Evolutionary conservation across 2,797 vertebrate genomes (phyloP).

Genomic region (Sphaeramia orbicularis): DNA sequence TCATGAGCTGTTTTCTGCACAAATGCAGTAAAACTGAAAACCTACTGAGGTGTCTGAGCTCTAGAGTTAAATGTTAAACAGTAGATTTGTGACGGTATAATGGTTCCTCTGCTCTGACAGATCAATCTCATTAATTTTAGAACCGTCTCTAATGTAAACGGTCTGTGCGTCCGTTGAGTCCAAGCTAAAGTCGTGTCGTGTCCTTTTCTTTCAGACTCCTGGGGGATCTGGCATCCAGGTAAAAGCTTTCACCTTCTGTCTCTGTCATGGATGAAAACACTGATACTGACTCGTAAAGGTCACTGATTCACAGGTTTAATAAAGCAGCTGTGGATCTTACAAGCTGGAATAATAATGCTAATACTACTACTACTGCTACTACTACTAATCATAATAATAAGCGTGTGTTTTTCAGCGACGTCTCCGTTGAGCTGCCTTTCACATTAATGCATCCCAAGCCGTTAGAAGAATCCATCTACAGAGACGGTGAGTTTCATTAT

Average conservation of each 20-base stretch:
- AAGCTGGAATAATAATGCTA: background rate
- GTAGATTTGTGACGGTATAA: no score
- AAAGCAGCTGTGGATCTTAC: background rate
- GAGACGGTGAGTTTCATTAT: conserved; percentile 83
- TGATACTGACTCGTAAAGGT: conserved; percentile 31
- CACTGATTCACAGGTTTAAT: background rate
- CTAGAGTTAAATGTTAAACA: no score
- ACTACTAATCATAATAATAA: no score
- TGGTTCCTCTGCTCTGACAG: no score
- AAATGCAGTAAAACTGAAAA: no score
- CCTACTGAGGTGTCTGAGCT: no score
- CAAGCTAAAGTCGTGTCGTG: conserved; percentile 30
- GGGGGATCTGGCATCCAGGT: conserved; percentile 97
- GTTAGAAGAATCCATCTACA: conserved; percentile 86
- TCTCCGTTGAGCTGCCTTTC: conserved; percentile 94
- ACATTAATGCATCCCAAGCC: conserved; percentile 96
- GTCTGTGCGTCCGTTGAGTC: no score
- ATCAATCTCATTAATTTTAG: no score
- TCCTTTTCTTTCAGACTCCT: conserved; percentile 87
- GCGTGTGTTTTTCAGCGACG: conserved; percentile 87
- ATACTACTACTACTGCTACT: background rate
- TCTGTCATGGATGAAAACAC: conserved; percentile 1
- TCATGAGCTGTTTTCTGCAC: no score
- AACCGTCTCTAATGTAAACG: no score
- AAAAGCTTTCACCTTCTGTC: conserved; percentile 52